phyloP scores from a whole-genome alignment of 2,888 invertebrate species.

The Lamellibrachia columna region DNA sequence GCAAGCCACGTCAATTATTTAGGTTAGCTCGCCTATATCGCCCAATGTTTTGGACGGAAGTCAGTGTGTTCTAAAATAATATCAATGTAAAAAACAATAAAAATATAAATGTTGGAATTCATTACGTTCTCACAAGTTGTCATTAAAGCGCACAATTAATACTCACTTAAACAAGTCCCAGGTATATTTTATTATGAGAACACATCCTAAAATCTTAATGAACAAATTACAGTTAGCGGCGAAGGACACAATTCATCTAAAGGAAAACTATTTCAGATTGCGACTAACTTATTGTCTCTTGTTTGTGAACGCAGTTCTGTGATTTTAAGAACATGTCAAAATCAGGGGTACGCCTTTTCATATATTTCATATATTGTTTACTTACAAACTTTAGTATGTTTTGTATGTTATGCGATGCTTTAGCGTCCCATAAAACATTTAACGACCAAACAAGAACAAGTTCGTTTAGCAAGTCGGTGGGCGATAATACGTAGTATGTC shows the following conservation, averaged over 20 bases:
- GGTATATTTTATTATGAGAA: background rate
- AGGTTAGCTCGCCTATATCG: background rate
- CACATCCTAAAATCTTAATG: background rate
- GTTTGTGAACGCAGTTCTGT: background rate
- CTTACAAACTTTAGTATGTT: background rate
- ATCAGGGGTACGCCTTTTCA: background rate
- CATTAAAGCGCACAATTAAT: background rate
- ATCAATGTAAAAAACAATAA: background rate
- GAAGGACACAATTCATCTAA: background rate
- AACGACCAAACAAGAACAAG: background rate
- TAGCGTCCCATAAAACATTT: background rate
- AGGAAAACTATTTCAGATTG: background rate
- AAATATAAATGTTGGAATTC: background rate
- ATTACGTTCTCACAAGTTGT: background rate
- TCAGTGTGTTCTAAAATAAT: background rate
- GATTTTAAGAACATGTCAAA: background rate
- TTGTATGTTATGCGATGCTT: background rate
- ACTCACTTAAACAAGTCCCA: background rate
- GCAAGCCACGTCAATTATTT: background rate
- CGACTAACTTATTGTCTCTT: background rate
- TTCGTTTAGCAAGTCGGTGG: background rate
- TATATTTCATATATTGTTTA: background rate
- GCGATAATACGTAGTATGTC: background rate
- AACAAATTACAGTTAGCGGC: background rate
- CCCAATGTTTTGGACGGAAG: slow-evolving; percentile 7